Evolutionary conservation across 2,888 invertebrate species (phyloP).

Genomic region (Tetanocera ferruginea): DNA sequence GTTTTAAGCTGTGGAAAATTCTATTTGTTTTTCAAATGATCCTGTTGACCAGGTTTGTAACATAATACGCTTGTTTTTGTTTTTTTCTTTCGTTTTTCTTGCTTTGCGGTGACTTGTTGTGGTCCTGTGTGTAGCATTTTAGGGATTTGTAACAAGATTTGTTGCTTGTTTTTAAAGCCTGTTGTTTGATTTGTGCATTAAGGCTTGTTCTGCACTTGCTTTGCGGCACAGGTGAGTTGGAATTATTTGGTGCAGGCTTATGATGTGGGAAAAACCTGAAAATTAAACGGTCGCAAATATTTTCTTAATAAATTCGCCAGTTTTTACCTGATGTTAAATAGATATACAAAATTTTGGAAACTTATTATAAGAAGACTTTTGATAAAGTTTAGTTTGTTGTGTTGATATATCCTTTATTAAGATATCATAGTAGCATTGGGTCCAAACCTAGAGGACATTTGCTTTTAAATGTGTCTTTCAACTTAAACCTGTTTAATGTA

Average conservation of each 20-base stretch:
- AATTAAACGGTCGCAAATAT: no score
- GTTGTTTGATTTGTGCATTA: neutral
- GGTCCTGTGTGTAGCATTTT: neutral
- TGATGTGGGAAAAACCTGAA: neutral
- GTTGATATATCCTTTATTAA: no score
- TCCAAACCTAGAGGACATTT: no score
- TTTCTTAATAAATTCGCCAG: no score
- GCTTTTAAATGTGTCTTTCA: no score
- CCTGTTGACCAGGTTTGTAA: neutral
- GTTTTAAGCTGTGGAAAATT: constrained; percentile 16
- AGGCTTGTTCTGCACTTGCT: neutral
- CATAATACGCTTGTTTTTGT: neutral
- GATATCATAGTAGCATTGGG: no score
- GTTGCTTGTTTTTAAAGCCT: neutral
- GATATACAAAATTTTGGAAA: no score
- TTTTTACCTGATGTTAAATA: no score
- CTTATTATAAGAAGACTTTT: no score
- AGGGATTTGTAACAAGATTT: neutral
- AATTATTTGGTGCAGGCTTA: neutral
- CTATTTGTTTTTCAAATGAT: neutral
- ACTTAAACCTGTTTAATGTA: no score
- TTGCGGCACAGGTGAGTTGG: neutral
- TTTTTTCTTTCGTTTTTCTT: neutral
- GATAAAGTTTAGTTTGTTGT: no score
- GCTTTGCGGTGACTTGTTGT: neutral